phyloP scores from a whole-genome alignment of 2,888 invertebrate species.

The Amiota communis region DNA sequence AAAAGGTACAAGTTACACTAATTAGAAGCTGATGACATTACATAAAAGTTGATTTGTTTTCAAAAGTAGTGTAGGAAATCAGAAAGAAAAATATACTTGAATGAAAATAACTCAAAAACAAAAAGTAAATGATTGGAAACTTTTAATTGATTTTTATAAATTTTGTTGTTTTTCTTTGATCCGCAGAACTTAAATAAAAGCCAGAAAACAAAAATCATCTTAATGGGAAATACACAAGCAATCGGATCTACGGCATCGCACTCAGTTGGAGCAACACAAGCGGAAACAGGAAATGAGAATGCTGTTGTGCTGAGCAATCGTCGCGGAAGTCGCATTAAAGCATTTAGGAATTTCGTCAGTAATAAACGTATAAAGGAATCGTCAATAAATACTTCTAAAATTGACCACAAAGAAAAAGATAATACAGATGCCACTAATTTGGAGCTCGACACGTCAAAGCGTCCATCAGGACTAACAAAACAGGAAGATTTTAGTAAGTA shows the following conservation, averaged over 20 bases:
- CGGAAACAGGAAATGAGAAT: constrained; percentile 18
- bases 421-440: background rate
- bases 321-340: constrained; percentile 64
- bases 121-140: constrained; percentile 62
- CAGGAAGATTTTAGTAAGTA: constrained; percentile 71
- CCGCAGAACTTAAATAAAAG: background rate
- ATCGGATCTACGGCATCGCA: constrained; percentile 15
- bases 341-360: constrained; percentile 67
- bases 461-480: constrained; percentile 55
- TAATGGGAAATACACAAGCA: constrained; percentile 63
- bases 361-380: constrained; percentile 63
- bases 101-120: background rate
- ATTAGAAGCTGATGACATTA: constrained; percentile 15
- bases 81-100: background rate
- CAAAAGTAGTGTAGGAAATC: background rate
- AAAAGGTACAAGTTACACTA: constrained; percentile 5
- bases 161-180: constrained; percentile 24
- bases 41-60: constrained; percentile 51
- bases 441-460: constrained; percentile 40
- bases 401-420: constrained; percentile 37
- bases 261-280: background rate
- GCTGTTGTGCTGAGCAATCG: constrained; percentile 39
- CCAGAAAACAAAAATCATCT: background rate
- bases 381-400: constrained; percentile 31
- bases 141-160: constrained; percentile 67